These are phyloP conservation scores for Chloroceryle inda DNA, from an alignment of 2,797 vertebrate species.

Conservation along the genomic window DNA sequence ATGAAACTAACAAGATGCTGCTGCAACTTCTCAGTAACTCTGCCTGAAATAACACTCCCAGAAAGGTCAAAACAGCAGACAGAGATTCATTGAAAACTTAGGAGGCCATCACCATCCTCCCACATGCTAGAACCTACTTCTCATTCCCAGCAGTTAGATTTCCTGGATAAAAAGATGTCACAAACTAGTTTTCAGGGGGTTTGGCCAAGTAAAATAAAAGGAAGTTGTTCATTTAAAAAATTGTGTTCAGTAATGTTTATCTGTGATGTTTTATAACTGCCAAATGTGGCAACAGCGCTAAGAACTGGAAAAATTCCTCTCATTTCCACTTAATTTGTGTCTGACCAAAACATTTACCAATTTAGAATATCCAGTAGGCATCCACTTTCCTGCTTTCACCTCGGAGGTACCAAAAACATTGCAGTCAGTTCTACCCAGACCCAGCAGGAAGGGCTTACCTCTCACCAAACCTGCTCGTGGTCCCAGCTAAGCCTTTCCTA, in stretches of 20 bases:
- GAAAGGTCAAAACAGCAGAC: background rate
- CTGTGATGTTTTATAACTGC: background rate
- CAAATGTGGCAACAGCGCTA: background rate
- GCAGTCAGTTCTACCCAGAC: background rate
- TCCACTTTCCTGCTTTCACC: background rate
- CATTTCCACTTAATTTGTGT: background rate
- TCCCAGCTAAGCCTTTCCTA: rapidly evolving
- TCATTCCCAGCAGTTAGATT: background rate
- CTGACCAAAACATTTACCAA: background rate
- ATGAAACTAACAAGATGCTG: background rate
- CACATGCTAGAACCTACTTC: background rate
- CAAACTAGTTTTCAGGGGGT: background rate
- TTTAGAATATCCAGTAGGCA: background rate
- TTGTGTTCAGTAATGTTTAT: background rate
- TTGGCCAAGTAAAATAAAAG: background rate
- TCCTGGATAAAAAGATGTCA: background rate
- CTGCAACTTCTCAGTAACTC: background rate
- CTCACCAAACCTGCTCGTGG: background rate
- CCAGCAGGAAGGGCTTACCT: background rate
- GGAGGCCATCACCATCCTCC: background rate
- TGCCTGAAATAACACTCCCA: background rate
- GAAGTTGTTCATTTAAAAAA: background rate
- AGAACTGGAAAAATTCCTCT: background rate
- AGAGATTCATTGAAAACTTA: background rate
- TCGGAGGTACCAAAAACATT: background rate